Percentiles rank a stretch among this genome's conserved stretches.
Evolutionary conservation across 2,113 vertebrate genomes (phyloP).

Genomic region (Poicephalus gulielmi): DNA sequence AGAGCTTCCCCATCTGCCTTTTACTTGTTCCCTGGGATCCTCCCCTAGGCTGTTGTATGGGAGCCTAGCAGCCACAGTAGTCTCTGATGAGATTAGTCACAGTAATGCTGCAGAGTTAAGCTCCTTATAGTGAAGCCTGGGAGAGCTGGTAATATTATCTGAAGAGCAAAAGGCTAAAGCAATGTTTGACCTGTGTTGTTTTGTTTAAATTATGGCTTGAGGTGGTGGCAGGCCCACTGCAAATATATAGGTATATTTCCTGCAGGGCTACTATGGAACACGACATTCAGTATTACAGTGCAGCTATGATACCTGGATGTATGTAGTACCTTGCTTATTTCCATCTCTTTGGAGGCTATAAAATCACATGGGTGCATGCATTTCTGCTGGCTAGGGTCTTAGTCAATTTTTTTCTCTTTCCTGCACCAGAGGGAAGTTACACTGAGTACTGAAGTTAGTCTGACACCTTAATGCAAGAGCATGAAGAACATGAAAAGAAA

Average conservation of each 20-base stretch:
- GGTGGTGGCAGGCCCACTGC: not conserved
- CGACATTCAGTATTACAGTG: not conserved
- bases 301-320: not conserved
- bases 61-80: slow-evolving; percentile 1
- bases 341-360: not conserved
- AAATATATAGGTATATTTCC: not conserved
- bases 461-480: not conserved
- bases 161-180: slow-evolving; percentile 41
- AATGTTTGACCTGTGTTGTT: not conserved
- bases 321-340: not conserved
- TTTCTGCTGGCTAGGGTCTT: not conserved
- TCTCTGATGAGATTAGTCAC: slow-evolving; percentile 57
- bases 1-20: slow-evolving; percentile 11
- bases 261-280: not conserved
- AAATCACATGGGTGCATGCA: not conserved
- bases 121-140: slow-evolving; percentile 37
- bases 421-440: not conserved
- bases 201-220: not conserved
- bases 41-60: not conserved
- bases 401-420: not conserved
- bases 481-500: not conserved
- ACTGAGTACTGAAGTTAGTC: not conserved
- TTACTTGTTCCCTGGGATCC: not conserved
- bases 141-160: slow-evolving; percentile 22
- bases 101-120: slow-evolving; percentile 50